Base-by-base conservation (phyloP, 2,113 vertebrate genomes). In the Aplodontia rufa region DNA sequence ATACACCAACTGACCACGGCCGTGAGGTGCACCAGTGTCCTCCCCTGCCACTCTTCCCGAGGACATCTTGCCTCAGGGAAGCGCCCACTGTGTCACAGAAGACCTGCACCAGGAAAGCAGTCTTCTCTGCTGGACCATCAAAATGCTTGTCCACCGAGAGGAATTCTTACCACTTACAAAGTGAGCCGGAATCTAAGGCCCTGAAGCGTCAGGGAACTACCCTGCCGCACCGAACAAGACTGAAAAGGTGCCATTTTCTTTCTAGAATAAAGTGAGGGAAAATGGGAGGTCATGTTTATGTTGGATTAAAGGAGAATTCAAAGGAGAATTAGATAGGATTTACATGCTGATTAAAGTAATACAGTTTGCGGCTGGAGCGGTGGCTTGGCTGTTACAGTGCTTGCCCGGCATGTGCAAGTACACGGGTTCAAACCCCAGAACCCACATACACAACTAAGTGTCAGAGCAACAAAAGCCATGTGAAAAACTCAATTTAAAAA, bases 91-190 rank as follows among this genome's bases (percentile, higher is more conserved):
- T 22, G 53, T 14, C 93, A 60, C 17, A 40, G 75, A 55, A 16
- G 78, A n/a, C 80, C 37, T 55, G 53, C 71, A 60, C 68, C 88
- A 78, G 37, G 69, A 64, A 71, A 14, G 16, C 45, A 82, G 71
- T 35, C 71, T 40, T 24, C 32, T 81, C 69, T 80, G 80, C 64
- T 42, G 55, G 35, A 80, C 71, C 88, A 88, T 95, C 90, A 53
- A 82, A 79, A 94, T 79, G 75, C 68, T 90, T 35, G 81, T 79
- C 91, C 80, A n/a, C 32, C 11, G 3, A 55, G 76, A 6, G 49
- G 49, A 81, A 45, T 74, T 88, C 92, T 83, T 85, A 20, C 71
- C 60, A 86, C 42, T 95, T 92, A 93, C 82, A 93, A 85, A 69
- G 1, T 2, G 37, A 84, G 16, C 87, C 55, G n/a, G 76, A 40